Conservation (phyloP, 2,113 vertebrate genomes). For the Archilochus colubris region DNA sequence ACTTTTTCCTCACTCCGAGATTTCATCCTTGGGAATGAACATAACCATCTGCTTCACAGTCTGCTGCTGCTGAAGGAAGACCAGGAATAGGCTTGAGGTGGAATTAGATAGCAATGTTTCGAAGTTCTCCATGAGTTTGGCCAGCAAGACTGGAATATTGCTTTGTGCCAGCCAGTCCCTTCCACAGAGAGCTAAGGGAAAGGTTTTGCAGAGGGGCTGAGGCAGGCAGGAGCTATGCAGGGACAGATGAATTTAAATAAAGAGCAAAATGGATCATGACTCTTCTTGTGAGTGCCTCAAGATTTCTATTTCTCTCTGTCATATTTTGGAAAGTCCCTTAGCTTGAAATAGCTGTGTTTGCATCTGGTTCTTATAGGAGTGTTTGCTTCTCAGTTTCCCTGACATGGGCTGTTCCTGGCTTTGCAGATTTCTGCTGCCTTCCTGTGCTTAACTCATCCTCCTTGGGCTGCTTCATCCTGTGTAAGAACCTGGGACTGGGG, state of each 20-base stretch:
- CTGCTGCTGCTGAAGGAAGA: neutral
- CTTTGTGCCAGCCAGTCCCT: neutral
- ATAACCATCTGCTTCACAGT: neutral
- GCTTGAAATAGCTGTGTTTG: neutral
- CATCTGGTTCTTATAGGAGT: neutral
- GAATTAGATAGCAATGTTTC: neutral
- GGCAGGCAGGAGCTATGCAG: neutral
- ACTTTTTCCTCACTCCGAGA: neutral
- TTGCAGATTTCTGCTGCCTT: neutral
- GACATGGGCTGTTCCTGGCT: neutral
- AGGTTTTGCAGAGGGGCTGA: neutral
- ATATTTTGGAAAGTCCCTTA: constrained; percentile 34
- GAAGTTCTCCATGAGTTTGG: neutral
- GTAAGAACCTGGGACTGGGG: neutral
- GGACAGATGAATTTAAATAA: neutral
- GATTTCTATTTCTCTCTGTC: neutral
- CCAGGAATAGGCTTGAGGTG: neutral
- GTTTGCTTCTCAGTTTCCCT: neutral
- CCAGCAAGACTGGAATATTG: neutral
- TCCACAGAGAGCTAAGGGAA: neutral
- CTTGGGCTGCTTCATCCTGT: neutral
- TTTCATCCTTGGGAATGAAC: neutral
- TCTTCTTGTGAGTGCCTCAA: neutral
- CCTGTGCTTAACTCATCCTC: neutral
- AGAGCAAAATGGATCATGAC: neutral